Evolutionary conservation across 2,888 invertebrate genomes (phyloP), one percentile per base, ranked within the genome.

Genomic region (Phortica okadai): DNA sequence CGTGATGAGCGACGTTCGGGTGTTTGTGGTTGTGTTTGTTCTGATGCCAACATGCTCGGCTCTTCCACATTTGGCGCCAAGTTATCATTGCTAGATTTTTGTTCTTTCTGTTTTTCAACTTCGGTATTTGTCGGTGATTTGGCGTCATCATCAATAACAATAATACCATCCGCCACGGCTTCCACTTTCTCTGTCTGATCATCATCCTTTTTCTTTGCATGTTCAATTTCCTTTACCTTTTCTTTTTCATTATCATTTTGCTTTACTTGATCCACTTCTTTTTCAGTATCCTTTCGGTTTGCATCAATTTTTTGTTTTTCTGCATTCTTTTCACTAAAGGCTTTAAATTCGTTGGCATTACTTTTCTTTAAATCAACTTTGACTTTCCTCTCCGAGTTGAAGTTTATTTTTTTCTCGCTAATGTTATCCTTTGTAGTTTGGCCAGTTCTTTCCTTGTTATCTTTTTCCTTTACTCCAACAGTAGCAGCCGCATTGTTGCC

Each of bases 1-100:
- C 85, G 83, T 41, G 86, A 86, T n/a, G 79, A 73, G 2, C 67
- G 77, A 75, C 42, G 67, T 44, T 67, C 67, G 8, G 86, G 85
- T 11, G 88, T 80, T 14, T n/a, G 70, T 6, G 74, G 70, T 14
- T 59, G 58, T 16, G 21, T 41, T 64, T 14, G 21, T 16, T 33
- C 59, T 16, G 16, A 25, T 21, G 16, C 59, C 33, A 33, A 33
- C 4, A 33, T 5, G 1, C 33, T 33, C 50, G 25, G 33, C 25
- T 75, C 58, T 25, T 41, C 70, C 42, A 33, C 33, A 33, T 33
- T 33, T 33, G 33, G 33, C 33, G 33, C 33, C 33, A 33, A 33
- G 4, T 33, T 14, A 14, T 50, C 50, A 50, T 14, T 50, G 50
- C 6, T 1, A 0, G 50, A 50, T 78, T 41, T 73, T 50, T 10